Base-by-base conservation (phyloP, 2,888 invertebrate species). In the Limnephilus rhombicus region DNA sequence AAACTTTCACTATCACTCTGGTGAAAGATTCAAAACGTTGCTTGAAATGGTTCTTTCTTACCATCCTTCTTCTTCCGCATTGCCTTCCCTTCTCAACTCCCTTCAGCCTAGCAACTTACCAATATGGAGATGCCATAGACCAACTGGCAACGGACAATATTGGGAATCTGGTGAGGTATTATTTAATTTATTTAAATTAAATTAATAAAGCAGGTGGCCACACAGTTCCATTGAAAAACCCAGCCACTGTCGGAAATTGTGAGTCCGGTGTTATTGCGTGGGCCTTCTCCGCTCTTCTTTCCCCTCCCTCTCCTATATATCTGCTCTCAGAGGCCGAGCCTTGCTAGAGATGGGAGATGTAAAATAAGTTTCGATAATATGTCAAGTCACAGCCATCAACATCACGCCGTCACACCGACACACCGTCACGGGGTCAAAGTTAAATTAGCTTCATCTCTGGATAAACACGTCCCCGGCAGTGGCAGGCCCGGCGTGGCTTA, bases 281-380 rank as follows among this genome's bases (percentile, higher is more conserved):
- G 87, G 87, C 68, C 34, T 68, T 68, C 68, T 9, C 68, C 68
- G 24, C 68, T 68, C n/a, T n/a, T n/a, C 68, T 68, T n/a, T 24
- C 68, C 7, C 68, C 3, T 24, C 9, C 49, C 3, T 9, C n/a
- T 18, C 68, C 24, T 0, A 3, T 37, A 37, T 37, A 37, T 37
- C 37, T 24, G 24, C 68, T n/a, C 68, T 68, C 68, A n/a, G 24
- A 24, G 68, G n/a, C 83, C 45, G 83, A 34, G 82, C 31, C 49
- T 49, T 91, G 91, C 86, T 86, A 86, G 86, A 86, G 80, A 80
- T 49, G 86, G 53, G 86, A 86, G 80, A 91, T 91, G 86, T 91
- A 91, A 91, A 91, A 86, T 91, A 86, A 91, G 86, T 81, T 91
- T 91, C 86, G 91, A 86, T 68, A 68, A 68, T 91, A 91, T 91